A percentile compares a stretch with the other conserved stretches of the same genome.
Evolutionary conservation across 2,113 vertebrate genomes (phyloP).

Genomic region (Meleagris gallopavo): DNA sequence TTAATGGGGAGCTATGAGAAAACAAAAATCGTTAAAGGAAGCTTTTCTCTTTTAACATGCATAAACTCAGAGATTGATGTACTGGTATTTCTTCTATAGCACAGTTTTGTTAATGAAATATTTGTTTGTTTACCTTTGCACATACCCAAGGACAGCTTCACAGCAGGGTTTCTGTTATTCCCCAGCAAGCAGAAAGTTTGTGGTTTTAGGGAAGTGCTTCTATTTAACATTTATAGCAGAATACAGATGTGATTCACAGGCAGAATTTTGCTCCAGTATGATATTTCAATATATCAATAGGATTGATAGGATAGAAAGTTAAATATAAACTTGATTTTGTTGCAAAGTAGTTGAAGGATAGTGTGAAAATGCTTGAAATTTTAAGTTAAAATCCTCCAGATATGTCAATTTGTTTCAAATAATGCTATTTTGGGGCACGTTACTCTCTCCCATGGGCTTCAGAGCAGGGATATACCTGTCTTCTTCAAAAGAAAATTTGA

Average conservation of each 20-base stretch:
- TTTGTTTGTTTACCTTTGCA: constrained; percentile 58
- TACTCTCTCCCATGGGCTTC: neutral
- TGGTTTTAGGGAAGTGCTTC: constrained; percentile 1
- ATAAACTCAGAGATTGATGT: neutral
- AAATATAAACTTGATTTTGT: neutral
- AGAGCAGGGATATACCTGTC: neutral
- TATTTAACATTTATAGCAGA: constrained; percentile 4
- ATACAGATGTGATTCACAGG: neutral
- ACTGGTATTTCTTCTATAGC: neutral
- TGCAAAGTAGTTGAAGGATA: neutral
- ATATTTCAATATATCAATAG: neutral
- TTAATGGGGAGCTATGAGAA: neutral
- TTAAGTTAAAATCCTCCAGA: neutral
- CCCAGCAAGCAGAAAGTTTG: constrained; percentile 12
- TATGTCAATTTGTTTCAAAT: neutral
- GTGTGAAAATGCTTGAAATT: neutral
- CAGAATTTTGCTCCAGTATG: neutral
- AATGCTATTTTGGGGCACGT: constrained; percentile 15
- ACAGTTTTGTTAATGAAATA: constrained; percentile 42
- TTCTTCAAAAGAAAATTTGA: constrained; percentile 4
- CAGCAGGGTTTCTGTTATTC: constrained; percentile 17
- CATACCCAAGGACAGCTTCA: constrained; percentile 8
- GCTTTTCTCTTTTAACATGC: neutral
- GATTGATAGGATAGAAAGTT: neutral
- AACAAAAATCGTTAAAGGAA: neutral